Evolutionary conservation across 2,113 vertebrate genomes (phyloP), one percentile per base, ranked within the genome.

Genomic region (Cyprinodon tularosa): DNA sequence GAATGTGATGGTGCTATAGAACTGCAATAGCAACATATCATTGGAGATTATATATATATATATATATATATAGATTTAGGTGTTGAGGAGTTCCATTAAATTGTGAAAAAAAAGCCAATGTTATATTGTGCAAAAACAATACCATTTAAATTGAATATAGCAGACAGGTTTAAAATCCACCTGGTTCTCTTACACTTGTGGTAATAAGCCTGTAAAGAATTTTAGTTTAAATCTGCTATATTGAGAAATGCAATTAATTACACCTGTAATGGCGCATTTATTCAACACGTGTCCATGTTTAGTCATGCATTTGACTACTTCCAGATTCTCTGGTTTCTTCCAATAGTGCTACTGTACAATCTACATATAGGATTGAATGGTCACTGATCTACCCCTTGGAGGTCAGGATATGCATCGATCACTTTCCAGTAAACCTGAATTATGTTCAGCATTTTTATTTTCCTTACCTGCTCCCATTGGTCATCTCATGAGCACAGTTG

Each of bases 401-500:
- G 13, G 15, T 50, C 17, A 50, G 7, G 4, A 50, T 17, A 3
- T 50, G 48, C 7, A 17, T 50, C 3, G 17, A 1, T 20, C 48
- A 50, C 17, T 17, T 17, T 17, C 15, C 17, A 5, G 15, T 17
- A 50, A 50, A 17, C 17, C 48, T 17, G 4, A 13, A 50, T 2
- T 50, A 17, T 50, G 14, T 22, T 47, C 42, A 12, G 17, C 1
- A 57, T 7, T 20, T 39, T 13, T 13, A 38, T 0, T 37, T 22
- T 29, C 12, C 85, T 86, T 73, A 98, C 98, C 96, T 92, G 70
- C 89, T 88, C 0, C 98, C 97, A 0, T 97, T 97, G 14, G 92
- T 90, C 96, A 98, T 96, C 92, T 99, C 96, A 4, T 96, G 95
- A 38, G 97, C 96, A 3, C 96, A 96, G 90, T 98, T 97, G 91